Percentiles rank a stretch among this genome's conserved stretches.
Conservation (phyloP, 2,797 vertebrate species). For the Coracias cyanogaster region DNA sequence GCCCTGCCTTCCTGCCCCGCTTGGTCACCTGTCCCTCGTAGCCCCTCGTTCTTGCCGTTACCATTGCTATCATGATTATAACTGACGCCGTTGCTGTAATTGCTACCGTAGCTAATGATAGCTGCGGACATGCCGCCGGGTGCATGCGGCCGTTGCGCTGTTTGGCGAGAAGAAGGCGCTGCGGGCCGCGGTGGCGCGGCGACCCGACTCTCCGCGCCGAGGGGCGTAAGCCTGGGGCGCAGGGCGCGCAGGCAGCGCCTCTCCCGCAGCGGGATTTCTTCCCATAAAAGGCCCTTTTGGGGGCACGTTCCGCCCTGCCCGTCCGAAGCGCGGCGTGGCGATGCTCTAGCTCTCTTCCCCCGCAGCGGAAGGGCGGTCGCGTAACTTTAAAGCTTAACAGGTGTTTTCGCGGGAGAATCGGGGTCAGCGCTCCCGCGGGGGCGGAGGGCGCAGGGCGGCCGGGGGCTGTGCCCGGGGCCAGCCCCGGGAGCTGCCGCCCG, state of each 20-base stretch:
- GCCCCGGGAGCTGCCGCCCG: not conserved
- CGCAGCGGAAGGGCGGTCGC: not conserved
- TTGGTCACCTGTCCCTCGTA: not conserved
- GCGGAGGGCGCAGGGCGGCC: not conserved
- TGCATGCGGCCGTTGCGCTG: not conserved
- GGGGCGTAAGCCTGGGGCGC: not conserved
- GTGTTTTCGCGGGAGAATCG: constrained; percentile 59
- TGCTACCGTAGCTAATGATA: no score
- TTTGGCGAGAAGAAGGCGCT: not conserved
- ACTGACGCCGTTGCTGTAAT: no score
- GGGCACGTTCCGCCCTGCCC: not conserved
- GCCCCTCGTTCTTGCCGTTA: not conserved
- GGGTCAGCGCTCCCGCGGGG: not conserved
- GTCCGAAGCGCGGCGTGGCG: not conserved
- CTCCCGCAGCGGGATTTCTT: not conserved
- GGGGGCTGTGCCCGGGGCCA: not conserved
- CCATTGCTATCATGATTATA: no score
- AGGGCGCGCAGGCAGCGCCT: not conserved
- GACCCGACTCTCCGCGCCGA: not conserved
- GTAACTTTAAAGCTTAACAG: constrained; percentile 69
- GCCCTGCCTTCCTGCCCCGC: not conserved
- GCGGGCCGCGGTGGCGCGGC: not conserved
- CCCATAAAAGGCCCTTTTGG: not conserved
- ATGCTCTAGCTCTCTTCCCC: not conserved
- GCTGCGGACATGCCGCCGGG: not conserved